Base-by-base conservation (phyloP, 2,888 invertebrate genomes). In the Heliconius hortense region DNA sequence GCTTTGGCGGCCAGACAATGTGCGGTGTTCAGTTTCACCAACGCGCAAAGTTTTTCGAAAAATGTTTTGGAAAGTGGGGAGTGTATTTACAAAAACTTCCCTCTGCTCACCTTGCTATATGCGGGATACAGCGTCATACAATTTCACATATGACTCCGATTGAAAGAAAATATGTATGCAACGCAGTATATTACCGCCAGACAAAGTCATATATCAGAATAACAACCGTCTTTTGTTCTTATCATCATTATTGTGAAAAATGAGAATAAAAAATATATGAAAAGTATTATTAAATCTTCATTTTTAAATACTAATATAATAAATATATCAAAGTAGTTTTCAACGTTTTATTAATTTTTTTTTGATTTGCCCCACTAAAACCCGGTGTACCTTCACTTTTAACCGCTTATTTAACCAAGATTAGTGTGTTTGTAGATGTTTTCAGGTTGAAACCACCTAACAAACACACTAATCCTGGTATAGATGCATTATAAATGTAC, bases 361-460 rank as follows among this genome's bases (percentile, higher is more conserved):
- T 59, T 60, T 0, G 15, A 39, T 26, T 43, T 60, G 39, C 24
- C 15, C 35, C 5, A 43, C n/a, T 71, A 39, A 71, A 71, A 39
- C 11, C n/a, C n/a, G n/a, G 18, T 26, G 11, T 71, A n/a, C 26
- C 39, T 24, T 18, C 24, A 60, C 71, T 60, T 71, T 60, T 60
- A 59, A 26, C 39, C 56, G 31, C 35, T 53, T 73, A 69, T 73
- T 73, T 76, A 63, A 39, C 48, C 28, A 26, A 4, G 62, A 24
- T 59, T 66, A 70, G 73, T 69, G 48, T 70, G 64, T 70, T 73
- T 73, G 59, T 39, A 48, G 31, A 8, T 35, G 24, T 21, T 59
- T 31, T n/a, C n/a, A 43, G 68, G 39, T 70, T 64, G n/a, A n/a
- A n/a, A n/a, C n/a, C n/a, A n/a, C n/a, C n/a, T n/a, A n/a, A n/a